phyloP scores from a whole-genome alignment of 2,113 vertebrate species.

The Passer montanus region DNA sequence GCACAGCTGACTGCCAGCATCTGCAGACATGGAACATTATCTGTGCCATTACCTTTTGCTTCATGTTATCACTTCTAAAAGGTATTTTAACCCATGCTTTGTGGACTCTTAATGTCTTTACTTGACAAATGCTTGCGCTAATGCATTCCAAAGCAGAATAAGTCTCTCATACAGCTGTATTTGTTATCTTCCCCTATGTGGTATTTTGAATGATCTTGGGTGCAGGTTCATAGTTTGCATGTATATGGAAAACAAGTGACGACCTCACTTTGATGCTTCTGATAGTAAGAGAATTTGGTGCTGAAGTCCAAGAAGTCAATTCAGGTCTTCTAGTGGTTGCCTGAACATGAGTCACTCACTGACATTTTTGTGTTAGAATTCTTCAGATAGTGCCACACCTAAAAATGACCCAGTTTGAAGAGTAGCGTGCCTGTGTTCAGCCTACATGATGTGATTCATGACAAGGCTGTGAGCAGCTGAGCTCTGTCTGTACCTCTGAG shows the following conservation, averaged over 20 bases:
- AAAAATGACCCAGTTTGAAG: slow-evolving; percentile 13
- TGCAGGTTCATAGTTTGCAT: background rate
- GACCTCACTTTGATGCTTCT: background rate
- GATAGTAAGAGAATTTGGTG: background rate
- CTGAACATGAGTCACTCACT: background rate
- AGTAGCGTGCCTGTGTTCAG: background rate
- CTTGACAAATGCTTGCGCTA: background rate
- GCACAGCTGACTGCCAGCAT: background rate
- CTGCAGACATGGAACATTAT: background rate
- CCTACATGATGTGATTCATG: slow-evolving; percentile 19
- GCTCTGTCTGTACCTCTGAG: slow-evolving; percentile 12
- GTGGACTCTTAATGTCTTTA: background rate
- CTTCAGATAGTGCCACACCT: background rate
- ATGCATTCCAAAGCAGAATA: background rate
- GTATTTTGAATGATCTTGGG: background rate
- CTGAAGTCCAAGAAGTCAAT: background rate
- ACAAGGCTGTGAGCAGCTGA: slow-evolving; percentile 34
- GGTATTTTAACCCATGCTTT: background rate
- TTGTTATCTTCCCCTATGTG: background rate
- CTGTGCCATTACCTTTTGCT: background rate
- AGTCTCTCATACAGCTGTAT: background rate
- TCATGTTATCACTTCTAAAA: background rate
- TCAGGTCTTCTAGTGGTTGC: background rate
- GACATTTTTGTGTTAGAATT: background rate
- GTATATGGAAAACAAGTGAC: background rate